Percentiles rank a stretch among this genome's conserved stretches.
Evolutionary conservation across 1,140 invertebrate species (phyloP).

Genomic region (Melipona quadrifasciata): DNA sequence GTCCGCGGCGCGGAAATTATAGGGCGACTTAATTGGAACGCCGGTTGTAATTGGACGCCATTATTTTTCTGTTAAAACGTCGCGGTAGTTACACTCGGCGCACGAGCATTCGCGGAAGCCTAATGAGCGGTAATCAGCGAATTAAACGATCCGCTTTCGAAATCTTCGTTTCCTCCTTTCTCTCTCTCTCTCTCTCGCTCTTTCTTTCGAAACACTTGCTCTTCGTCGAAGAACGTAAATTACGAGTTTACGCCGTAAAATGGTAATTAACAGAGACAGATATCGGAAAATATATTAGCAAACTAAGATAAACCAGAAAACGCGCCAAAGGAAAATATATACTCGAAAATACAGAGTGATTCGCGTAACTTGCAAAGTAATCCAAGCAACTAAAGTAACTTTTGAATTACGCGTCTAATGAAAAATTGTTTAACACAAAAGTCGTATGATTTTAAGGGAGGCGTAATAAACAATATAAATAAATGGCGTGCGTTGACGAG

Average conservation of each 20-base stretch:
- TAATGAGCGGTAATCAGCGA: neutral
- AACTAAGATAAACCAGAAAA: too few relatives aligned
- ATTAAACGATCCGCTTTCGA: neutral
- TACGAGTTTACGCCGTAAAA: neutral
- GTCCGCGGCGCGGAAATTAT: neutral
- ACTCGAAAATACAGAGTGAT: too few relatives aligned
- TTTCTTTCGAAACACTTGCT: neutral
- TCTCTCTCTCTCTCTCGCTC: neutral
- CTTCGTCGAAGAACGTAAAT: neutral
- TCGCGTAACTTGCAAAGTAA: too few relatives aligned
- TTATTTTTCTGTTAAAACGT: constrained; percentile 13
- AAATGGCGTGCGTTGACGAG: too few relatives aligned
- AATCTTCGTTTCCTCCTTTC: neutral
- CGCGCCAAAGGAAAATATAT: too few relatives aligned
- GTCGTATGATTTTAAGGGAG: too few relatives aligned
- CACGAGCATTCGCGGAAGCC: neutral
- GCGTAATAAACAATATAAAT: too few relatives aligned
- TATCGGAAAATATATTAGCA: neutral
- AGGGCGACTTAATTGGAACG: constrained; percentile 11
- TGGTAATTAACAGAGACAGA: neutral
- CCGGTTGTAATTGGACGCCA: neutral
- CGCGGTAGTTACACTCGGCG: neutral
- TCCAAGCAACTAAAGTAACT: too few relatives aligned
- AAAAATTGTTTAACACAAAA: too few relatives aligned
- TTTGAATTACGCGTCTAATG: too few relatives aligned